phyloP scores from a whole-genome alignment of 2,888 invertebrate genomes.

The Pharmacophagus antenor region DNA sequence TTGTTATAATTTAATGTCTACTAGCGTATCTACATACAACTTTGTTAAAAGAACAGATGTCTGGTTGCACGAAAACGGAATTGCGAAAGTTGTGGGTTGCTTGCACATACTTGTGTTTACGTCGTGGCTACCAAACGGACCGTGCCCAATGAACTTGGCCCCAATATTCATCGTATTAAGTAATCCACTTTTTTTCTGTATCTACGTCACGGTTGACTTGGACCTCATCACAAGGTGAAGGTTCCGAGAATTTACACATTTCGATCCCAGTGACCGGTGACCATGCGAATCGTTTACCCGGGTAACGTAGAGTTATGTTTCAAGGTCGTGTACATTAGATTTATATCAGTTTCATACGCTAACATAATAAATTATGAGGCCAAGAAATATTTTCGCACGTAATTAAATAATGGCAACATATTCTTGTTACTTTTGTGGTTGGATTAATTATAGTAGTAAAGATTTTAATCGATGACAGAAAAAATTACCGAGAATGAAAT shows the following conservation, averaged over 20 bases:
- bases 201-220: conserved; percentile 41
- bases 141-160: conserved; percentile 53
- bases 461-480: not conserved
- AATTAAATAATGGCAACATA: conserved; percentile 6
- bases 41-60: conserved; percentile 22
- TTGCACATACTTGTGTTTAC: conserved; percentile 20
- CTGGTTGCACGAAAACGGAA: conserved; percentile 27
- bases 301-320: conserved; percentile 33
- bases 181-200: conserved; percentile 38
- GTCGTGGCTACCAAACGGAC: conserved; percentile 35
- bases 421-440: conserved; percentile 5
- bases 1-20: conserved; percentile 10
- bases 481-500: too few relatives aligned
- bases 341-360: conserved; percentile 16
- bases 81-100: conserved; percentile 33
- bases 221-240: conserved; percentile 47
- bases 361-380: conserved; percentile 6
- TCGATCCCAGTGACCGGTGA: conserved; percentile 23
- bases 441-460: not conserved
- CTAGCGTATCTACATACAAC: conserved; percentile 11
- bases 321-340: conserved; percentile 22
- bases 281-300: conserved; percentile 21
- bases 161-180: conserved; percentile 48
- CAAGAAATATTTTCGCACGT: conserved; percentile 20
- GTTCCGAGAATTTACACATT: conserved; percentile 31